Evolutionary conservation across 2,888 invertebrate species (phyloP).

Genomic region (Abrostola tripartita): DNA sequence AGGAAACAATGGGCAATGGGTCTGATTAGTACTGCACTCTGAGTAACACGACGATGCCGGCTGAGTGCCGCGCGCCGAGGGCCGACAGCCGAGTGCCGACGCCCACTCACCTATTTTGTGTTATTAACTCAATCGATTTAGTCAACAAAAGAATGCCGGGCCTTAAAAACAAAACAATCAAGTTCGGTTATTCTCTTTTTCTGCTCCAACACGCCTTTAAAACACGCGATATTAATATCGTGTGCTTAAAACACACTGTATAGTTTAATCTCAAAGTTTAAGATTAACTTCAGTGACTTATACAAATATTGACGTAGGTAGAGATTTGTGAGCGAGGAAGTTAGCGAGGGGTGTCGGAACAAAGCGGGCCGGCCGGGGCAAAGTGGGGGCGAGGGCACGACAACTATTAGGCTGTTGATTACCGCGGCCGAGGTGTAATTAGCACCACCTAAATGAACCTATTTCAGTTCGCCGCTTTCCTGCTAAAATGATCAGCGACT

Average conservation of each 20-base stretch:
- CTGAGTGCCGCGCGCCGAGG: slow-evolving; percentile 12
- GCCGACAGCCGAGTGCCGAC: slow-evolving; percentile 26
- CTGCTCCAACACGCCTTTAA: slow-evolving; percentile 11
- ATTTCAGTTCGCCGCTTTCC: slow-evolving; percentile 74
- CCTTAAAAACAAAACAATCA: slow-evolving; percentile 50
- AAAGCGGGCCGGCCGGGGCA: slow-evolving; percentile 51
- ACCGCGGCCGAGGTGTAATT: slow-evolving; percentile 78
- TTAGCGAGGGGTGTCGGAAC: slow-evolving; percentile 57
- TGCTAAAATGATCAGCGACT: slow-evolving; percentile 68
- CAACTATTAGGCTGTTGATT: slow-evolving; percentile 80
- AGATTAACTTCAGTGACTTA: slow-evolving; percentile 48
- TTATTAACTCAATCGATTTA: slow-evolving; percentile 62
- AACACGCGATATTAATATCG: slow-evolving; percentile 37
- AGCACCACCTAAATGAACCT: slow-evolving; percentile 82
- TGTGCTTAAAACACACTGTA: slow-evolving; percentile 32
- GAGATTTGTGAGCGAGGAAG: slow-evolving; percentile 58
- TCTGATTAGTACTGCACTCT: slow-evolving; percentile 67
- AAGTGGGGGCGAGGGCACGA: slow-evolving; percentile 62
- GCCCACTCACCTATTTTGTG: slow-evolving; percentile 59
- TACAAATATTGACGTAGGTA: slow-evolving; percentile 51
- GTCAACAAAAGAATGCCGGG: slow-evolving; percentile 51
- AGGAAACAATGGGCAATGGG: slow-evolving; percentile 70
- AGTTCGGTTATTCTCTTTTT: slow-evolving; percentile 22
- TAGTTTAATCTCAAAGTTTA: slow-evolving; percentile 47
- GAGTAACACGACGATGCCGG: slow-evolving; percentile 38